Evolutionary conservation across 2,888 invertebrate species (phyloP), one percentile per base, ranked within the genome.

Genomic region (Quadriops clusia): DNA sequence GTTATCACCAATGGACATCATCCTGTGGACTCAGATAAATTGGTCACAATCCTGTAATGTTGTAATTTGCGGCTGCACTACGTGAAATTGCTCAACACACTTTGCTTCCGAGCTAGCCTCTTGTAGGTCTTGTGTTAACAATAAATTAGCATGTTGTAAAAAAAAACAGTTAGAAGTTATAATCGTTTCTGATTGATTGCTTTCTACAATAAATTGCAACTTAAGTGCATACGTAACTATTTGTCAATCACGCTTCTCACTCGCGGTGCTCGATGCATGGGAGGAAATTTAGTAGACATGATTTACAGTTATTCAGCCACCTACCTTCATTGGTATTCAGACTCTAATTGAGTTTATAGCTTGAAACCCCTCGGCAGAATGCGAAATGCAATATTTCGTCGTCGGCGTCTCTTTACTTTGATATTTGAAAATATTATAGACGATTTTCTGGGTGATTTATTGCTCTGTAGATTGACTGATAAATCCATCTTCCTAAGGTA

Each of bases 1-100:
- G 50, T 56, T 58, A 58, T 58, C 58, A 53, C 41, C 40, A 38
- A 46, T 52, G 54, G 52, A 54, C 54, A 58, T 58, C 58, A 41
- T 45, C 37, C 33, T 41, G 37, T 34, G 43, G 39, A 35, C 37
- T 34, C 39, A 39, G 42, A 39, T 41, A 45, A 44, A 37, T 38
- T 39, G 39, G 42, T 36, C 43, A 36, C 34, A 39, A 36, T 37
- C 34, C 13, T n/a, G n/a, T 16, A 26, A 26, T 26, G 16, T 15
- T 17, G 12, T 14, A 26, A 26, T 26, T 26, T 26, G 17, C 26
- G 10, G 13, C 26, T 6, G 3, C 12, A 9, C 10, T 26, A 26
- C 17, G 15, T 16, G 9, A 15, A 15, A n/a, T 10, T 16, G 13
- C 26, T 15, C 13, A 26, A 26, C 15, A 8, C 15, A n/a, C n/a